Percentiles rank a stretch among this genome's conserved stretches.
Conservation (phyloP, 2,113 vertebrate genomes). For the Rhabdornis inornatus region DNA sequence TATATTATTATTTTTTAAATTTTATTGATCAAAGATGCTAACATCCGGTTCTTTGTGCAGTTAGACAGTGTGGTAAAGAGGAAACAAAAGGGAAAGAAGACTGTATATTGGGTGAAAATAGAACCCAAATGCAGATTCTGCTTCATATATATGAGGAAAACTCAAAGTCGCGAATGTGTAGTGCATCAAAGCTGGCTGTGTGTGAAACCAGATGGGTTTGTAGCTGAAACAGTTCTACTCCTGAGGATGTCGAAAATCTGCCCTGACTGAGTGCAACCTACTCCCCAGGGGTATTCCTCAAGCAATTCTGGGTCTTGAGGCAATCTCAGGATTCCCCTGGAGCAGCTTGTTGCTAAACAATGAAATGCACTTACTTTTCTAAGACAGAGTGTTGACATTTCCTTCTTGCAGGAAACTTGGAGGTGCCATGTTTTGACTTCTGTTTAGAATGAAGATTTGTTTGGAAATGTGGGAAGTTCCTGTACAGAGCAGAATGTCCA, state of each 20-base stretch:
- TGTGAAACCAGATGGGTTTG: constrained; percentile 15
- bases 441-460: not conserved
- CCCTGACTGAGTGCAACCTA: not conserved
- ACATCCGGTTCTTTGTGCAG: not conserved
- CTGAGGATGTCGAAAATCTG: not conserved
- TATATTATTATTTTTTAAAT: too few relatives aligned
- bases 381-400: not conserved
- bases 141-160: not conserved
- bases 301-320: not conserved
- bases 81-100: not conserved
- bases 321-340: not conserved
- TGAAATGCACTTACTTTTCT: not conserved
- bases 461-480: not conserved
- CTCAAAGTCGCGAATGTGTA: not conserved
- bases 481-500: not conserved
- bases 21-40: not conserved
- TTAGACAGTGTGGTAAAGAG: not conserved
- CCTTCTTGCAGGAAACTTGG: not conserved
- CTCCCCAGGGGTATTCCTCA: not conserved
- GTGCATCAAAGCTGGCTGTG: not conserved
- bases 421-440: not conserved
- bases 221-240: not conserved
- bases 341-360: not conserved
- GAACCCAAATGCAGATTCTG: not conserved
- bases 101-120: not conserved